Base-by-base conservation (phyloP, 23 tunicate species). In the Aplidium turbinatum region DNA sequence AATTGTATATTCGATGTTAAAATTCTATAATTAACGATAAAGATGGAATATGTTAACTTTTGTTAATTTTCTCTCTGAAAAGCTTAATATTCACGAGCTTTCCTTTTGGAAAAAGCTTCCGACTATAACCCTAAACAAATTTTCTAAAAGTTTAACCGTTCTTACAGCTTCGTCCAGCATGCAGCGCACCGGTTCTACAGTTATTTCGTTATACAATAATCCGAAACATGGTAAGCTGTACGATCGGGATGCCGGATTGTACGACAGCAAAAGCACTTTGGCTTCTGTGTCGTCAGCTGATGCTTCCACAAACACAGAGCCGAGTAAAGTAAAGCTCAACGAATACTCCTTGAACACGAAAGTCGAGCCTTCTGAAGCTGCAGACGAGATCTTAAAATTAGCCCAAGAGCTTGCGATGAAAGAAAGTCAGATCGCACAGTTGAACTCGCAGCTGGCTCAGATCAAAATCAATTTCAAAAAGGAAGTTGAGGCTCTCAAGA, bases 251-350 rank as follows among this genome's bases (percentile, higher is more conserved):
- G 73, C 69, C 52, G 57, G 76, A 36, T 31, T 85, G 64, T 85
- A 85, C 78, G 91, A 77, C 73, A 77, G 83, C 78, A 76, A 77
- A 56, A 77, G 83, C 54, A 86, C 93, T 9, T 47, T 78, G 31
- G 85, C 85, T 4, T 91, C 97, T 0, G 50, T 85, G 2, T 91
- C 97, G 38, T 91, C 97, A 3, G 63, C 84, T 16, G 97, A 91
- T 50, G 86, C 70, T 33, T 71, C 97, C 23, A 51, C 53, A 3
- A 35, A 50, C 57, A 24, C 33, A 4, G 71, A 76, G 4, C 5
- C 76, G 18, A 47, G 26, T 35, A 70, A 47, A 25, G 30, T 5
- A 39, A 4, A 26, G 4, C 58, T 31, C 4, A 48, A 70, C 19
- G 58, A 70, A 4, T 2, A 7, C 6, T 21, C 58, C 11, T 4